phyloP scores from a whole-genome alignment of 1,140 invertebrate genomes.

The Zaprionus camerounensis region DNA sequence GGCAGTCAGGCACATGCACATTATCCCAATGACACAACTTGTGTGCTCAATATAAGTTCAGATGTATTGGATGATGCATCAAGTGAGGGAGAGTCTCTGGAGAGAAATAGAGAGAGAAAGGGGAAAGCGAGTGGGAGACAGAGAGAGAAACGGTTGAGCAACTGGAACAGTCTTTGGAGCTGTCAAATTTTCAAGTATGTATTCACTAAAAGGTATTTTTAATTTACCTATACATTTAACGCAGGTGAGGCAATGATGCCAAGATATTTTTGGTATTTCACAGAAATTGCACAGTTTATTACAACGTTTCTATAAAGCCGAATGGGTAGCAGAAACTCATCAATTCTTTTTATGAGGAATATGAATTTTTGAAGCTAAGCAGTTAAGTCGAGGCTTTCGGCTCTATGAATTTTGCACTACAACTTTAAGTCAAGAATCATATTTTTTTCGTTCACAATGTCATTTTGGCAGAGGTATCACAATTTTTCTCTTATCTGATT shows the following conservation, averaged over 20 bases:
- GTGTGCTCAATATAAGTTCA: conserved; percentile 35
- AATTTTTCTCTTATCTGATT: too few relatives aligned
- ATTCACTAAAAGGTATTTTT: conserved; percentile 29
- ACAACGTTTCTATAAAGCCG: not conserved
- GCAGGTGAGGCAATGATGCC: not conserved
- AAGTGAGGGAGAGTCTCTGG: conserved; percentile 6
- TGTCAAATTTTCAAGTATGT: not conserved
- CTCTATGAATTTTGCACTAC: too few relatives aligned
- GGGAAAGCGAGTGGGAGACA: not conserved
- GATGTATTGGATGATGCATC: conserved; percentile 34
- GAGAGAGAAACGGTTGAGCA: not conserved
- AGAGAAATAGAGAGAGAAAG: too few relatives aligned
- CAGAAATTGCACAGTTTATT: not conserved
- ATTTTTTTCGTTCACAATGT: too few relatives aligned
- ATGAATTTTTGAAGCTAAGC: too few relatives aligned
- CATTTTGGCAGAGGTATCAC: too few relatives aligned
- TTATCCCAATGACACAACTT: conserved; percentile 31
- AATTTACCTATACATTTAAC: not conserved
- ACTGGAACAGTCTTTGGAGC: not conserved
- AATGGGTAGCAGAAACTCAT: too few relatives aligned
- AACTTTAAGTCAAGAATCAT: too few relatives aligned
- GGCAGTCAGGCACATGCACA: conserved; percentile 10
- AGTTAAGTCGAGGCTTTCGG: too few relatives aligned
- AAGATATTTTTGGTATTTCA: not conserved
- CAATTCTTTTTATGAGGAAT: too few relatives aligned